A percentile compares a stretch with the other conserved stretches of the same genome.
These are phyloP conservation scores for Zele albiditarsus DNA, from an alignment of 2,888 invertebrate genomes.

Conservation along the genomic window DNA sequence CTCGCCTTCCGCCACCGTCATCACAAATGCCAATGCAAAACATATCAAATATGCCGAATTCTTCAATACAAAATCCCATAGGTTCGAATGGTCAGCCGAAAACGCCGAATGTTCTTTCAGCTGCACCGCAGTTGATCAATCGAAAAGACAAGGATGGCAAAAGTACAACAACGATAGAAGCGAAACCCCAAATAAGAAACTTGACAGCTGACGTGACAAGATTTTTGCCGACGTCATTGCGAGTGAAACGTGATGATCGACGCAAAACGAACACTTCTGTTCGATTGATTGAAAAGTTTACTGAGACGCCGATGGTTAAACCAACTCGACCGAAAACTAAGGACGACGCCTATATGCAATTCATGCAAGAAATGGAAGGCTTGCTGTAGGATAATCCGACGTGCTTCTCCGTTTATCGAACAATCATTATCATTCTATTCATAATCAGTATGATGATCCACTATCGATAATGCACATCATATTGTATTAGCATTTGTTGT, in stretches of 20 bases:
- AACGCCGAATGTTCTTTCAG: conserved; percentile 84
- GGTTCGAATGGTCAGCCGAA: conserved; percentile 66
- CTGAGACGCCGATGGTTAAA: conserved; percentile 75
- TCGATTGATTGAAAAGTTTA: conserved; percentile 69
- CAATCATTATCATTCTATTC: background rate
- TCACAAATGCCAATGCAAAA: conserved; percentile 71
- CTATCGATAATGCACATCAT: background rate
- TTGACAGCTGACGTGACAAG: conserved; percentile 95
- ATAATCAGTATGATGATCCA: background rate
- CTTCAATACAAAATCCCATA: conserved; percentile 59
- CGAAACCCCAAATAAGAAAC: conserved; percentile 97
- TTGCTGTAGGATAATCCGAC: conserved; percentile 75
- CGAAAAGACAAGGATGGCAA: conserved; percentile 80
- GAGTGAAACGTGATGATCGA: conserved; percentile 91
- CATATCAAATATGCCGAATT: conserved; percentile 59
- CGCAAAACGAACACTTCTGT: conserved; percentile 75
- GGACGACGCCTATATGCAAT: conserved; percentile 98
- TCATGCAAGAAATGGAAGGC: conserved; percentile 99
- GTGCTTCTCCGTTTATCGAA: background rate
- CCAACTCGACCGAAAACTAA: conserved; percentile 80
- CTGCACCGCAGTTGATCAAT: conserved; percentile 87
- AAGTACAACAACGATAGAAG: conserved; percentile 89
- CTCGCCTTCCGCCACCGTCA: conserved; percentile 75
- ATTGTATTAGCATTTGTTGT: background rate
- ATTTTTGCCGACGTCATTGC: conserved; percentile 93